Percentiles rank a stretch among this genome's conserved stretches.
Evolutionary conservation across 2,888 invertebrate genomes (phyloP).

Genomic region (Caenorhabditis zanzibari): DNA sequence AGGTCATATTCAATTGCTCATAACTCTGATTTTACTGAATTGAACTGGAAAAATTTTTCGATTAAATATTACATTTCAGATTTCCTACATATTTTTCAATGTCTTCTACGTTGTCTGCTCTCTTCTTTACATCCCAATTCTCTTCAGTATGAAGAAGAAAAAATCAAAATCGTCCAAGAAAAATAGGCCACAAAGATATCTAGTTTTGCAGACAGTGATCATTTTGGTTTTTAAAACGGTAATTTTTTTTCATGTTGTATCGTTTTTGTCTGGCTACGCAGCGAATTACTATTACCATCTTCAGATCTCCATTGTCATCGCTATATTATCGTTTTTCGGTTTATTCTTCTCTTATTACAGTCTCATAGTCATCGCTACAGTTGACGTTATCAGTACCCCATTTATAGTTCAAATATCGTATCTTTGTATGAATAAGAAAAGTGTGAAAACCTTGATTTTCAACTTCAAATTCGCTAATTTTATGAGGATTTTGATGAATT

Average conservation of each 20-base stretch:
- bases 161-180: too few relatives aligned
- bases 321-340: too few relatives aligned
- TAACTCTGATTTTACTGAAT: too few relatives aligned
- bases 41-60: too few relatives aligned
- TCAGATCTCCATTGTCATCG: too few relatives aligned
- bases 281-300: too few relatives aligned
- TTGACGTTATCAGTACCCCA: conserved; percentile 2
- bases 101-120: not conserved
- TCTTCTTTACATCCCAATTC: conserved; percentile 4
- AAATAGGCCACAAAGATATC: conserved; percentile 12
- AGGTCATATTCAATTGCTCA: too few relatives aligned
- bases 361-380: too few relatives aligned
- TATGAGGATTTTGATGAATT: not conserved
- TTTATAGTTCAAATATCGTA: conserved; percentile 7
- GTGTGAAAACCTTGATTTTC: not conserved
- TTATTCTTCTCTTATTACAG: too few relatives aligned
- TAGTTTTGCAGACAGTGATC: not conserved
- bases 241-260: too few relatives aligned
- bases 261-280: too few relatives aligned
- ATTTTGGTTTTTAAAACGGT: conserved; percentile 9
- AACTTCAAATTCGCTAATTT: conserved; percentile 14
- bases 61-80: too few relatives aligned
- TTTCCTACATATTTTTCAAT: not conserved
- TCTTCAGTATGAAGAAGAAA: not conserved
- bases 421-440: conserved; percentile 6